Conservation (phyloP, 2,888 invertebrate species). For the Apamea epomidion region DNA sequence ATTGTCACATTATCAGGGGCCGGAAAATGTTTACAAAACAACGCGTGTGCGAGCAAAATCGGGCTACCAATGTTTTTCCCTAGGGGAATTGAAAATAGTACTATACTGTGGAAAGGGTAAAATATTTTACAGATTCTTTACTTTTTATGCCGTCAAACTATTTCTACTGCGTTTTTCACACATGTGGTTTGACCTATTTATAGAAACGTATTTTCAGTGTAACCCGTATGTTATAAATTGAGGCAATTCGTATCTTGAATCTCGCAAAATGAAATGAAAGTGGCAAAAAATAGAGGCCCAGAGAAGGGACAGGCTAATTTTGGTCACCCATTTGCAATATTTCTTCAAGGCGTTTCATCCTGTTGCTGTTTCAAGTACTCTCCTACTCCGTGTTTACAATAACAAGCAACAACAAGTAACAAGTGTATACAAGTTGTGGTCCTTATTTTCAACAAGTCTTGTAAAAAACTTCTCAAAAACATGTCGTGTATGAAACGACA, state of each 20-base stretch:
- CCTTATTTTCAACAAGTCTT: neutral
- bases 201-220: neutral
- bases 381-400: neutral
- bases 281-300: neutral
- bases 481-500: neutral
- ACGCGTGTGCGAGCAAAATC: constrained; percentile 34
- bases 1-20: constrained; percentile 31
- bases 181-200: constrained; percentile 14
- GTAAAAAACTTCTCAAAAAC: neutral
- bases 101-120: constrained; percentile 50
- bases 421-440: neutral
- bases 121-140: constrained; percentile 41
- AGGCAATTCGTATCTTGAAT: neutral
- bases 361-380: neutral
- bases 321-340: neutral
- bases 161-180: constrained; percentile 24
- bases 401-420: neutral
- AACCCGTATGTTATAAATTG: neutral
- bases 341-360: neutral
- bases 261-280: neutral
- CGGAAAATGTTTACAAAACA: constrained; percentile 25
- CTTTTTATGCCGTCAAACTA: constrained; percentile 25
- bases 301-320: neutral
- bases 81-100: constrained; percentile 40
- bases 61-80: constrained; percentile 28